These are phyloP conservation scores for Dascyllus trimaculatus DNA, from an alignment of 2,113 vertebrate species.

Conservation along the genomic window DNA sequence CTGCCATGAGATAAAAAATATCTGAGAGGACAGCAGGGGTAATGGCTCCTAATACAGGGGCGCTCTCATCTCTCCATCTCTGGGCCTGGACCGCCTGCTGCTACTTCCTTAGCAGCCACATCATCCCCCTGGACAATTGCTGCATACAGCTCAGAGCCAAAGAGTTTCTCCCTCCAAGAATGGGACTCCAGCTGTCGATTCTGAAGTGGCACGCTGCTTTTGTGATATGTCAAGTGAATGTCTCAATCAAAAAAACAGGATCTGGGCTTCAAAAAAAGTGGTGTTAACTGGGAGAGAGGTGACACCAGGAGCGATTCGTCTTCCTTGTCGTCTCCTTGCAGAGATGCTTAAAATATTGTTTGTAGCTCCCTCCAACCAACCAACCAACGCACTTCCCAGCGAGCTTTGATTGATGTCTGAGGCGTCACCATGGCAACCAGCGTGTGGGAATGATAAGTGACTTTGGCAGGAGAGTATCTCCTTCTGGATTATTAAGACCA, in stretches of 20 bases:
- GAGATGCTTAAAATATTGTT: slow-evolving; percentile 64
- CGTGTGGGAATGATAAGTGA: slow-evolving; percentile 49
- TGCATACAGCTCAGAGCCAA: slow-evolving; percentile 30
- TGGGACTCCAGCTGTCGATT: slow-evolving; percentile 41
- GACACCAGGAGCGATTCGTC: slow-evolving; percentile 41
- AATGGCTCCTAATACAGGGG: slow-evolving; percentile 55
- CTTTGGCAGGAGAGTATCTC: slow-evolving; percentile 58
- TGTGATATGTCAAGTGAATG: slow-evolving; percentile 17
- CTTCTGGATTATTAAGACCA: slow-evolving; percentile 55
- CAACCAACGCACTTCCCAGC: slow-evolving; percentile 58
- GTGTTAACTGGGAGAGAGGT: slow-evolving; percentile 1
- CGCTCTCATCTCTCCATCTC: slow-evolving; percentile 37
- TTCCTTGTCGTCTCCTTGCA: slow-evolving; percentile 50
- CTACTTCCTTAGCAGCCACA: slow-evolving; percentile 56
- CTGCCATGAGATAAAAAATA: slow-evolving; percentile 19
- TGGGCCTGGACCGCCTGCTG: slow-evolving; percentile 45
- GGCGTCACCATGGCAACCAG: slow-evolving; percentile 64
- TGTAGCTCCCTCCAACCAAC: slow-evolving; percentile 57
- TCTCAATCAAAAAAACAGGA: slow-evolving; percentile 35
- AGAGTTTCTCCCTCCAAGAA: slow-evolving; percentile 28
- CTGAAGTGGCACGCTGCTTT: slow-evolving; percentile 24
- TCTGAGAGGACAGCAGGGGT: slow-evolving; percentile 42
- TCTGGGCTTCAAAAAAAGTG: slow-evolving; percentile 15
- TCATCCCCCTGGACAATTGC: slow-evolving; percentile 47
- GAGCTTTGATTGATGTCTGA: slow-evolving; percentile 71